Base-by-base conservation (phyloP, 2,797 vertebrate species). In the Pseudopleuronectes americanus region DNA sequence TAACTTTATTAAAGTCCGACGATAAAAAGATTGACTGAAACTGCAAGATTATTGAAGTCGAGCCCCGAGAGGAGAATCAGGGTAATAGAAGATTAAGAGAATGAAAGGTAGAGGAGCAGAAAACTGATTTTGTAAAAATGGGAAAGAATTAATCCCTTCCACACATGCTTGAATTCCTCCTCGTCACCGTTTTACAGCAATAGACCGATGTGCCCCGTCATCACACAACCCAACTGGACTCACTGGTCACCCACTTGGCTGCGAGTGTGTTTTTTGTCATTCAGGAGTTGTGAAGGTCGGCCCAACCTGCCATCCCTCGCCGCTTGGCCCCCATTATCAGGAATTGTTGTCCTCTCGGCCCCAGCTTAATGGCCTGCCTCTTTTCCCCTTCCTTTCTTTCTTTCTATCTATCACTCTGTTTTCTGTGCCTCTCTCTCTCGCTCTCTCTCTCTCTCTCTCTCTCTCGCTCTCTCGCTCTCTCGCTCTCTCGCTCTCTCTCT, bases 281-380 rank as follows among this genome's bases (percentile, higher is more conserved):
- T 87, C 67, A 71, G 65, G 64, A 84, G 75, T 81, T 77, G 74
- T 82, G 84, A 91, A 90, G 90, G 90, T 89, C 84, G 87, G 28
- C 23, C 61, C n/a, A 62, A 84, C 77, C 77, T 74, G 79, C 76
- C 83, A 77, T 79, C 74, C 77, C 77, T 77, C 81, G 59, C 60
- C 61, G 77, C 76, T 73, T 71, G 74, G 64, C 71, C 80, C 85
- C 79, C 77, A 84, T 90, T 83, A 87, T 85, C 71, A 78, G 81
- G 74, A 82, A 76, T 83, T 84, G 78, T 86, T 81, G 77, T 90
- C 81, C 85, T 87, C 78, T 87, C 79, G 79, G 72, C 71, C 68
- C 0, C 17, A 67, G 68, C 79, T 82, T 88, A 85, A 87, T 87
- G 75, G 85, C 83, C 79, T 86, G 80, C 77, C 53, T 61, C 69